Base-by-base conservation (phyloP, 2,113 vertebrate species). In the Agelaius tricolor region DNA sequence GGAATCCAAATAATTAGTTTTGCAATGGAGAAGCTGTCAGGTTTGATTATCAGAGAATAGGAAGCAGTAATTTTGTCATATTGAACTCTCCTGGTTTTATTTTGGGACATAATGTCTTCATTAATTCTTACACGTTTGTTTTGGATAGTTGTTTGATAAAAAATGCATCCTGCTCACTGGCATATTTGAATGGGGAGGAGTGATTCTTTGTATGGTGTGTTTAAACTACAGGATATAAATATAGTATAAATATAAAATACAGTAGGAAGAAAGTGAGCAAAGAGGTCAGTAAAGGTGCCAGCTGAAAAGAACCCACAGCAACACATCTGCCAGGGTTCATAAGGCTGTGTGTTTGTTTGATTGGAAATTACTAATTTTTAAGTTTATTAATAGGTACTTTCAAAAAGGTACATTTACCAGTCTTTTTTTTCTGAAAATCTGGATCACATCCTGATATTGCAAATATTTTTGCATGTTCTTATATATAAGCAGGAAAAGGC, bases 311-410 rank as follows among this genome's bases (percentile, higher is more conserved):
- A 23, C 11, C 30, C 39, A 44, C 18, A 68, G 76, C 35, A 73
- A 41, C 1, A 0, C 20, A 72, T 72, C 52, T 84, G 47, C 49
- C 0, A 0, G 24, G 13, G 24, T 39, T 7, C 13, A 9, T 69
- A 55, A 74, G 24, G 46, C 13, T 3, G 1, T 52, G 35, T 57
- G 27, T 20, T 20, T 35, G 13, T 33, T 69, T 52, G 24, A 37
- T 30, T 63, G 59, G 46, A 66, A 90, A 74, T 28, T 13, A 44
- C 61, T 74, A 4, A 30, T 66, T 81, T 90, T 87, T 49, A 78
- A 55, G 13, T 81, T 66, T 39, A 84, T 22, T 33, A 55, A 78
- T 13, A 78, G 20, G 49, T 65, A 47, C 43, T 71, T 82, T 46
- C 7, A 44, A 68, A 95, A 89, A 46, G 4, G 15, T 31, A 66